Evolutionary conservation across 2,888 invertebrate genomes (phyloP).

Genomic region (Barypeithes pellucidus): DNA sequence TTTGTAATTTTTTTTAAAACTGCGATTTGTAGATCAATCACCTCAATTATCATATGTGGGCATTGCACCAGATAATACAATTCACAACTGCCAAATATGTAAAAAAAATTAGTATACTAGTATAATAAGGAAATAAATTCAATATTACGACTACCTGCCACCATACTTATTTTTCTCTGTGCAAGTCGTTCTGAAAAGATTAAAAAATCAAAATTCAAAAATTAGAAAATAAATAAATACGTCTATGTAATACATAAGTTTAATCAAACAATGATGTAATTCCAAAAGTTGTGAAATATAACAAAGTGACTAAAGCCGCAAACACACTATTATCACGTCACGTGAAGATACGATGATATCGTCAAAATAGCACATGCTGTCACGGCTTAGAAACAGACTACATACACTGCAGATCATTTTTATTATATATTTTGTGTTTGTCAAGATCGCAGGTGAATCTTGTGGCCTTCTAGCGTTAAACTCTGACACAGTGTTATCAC

Average conservation of each 20-base stretch:
- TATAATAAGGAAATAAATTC: slow-evolving; percentile 34
- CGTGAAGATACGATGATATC: too few species aligned
- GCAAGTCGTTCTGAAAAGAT: slow-evolving; percentile 37
- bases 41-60: background rate
- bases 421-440: too few species aligned
- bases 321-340: too few species aligned
- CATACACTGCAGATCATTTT: too few species aligned
- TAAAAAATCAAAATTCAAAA: slow-evolving; percentile 14
- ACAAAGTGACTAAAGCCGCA: too few species aligned
- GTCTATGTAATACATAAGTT: background rate
- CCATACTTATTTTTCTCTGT: slow-evolving; percentile 48
- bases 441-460: too few species aligned
- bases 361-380: too few species aligned
- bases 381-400: too few species aligned
- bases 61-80: background rate
- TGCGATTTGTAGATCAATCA: too few species aligned
- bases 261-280: background rate
- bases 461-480: too few species aligned
- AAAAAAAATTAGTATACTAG: slow-evolving; percentile 27
- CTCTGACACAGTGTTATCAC: too few species aligned
- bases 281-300: background rate
- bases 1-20: too few species aligned
- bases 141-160: slow-evolving; percentile 44
- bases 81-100: slow-evolving; percentile 25
- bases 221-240: slow-evolving; percentile 3